These are phyloP conservation scores for Erpetoichthys calabaricus DNA, from an alignment of 2,797 vertebrate species.

Conservation along the genomic window DNA sequence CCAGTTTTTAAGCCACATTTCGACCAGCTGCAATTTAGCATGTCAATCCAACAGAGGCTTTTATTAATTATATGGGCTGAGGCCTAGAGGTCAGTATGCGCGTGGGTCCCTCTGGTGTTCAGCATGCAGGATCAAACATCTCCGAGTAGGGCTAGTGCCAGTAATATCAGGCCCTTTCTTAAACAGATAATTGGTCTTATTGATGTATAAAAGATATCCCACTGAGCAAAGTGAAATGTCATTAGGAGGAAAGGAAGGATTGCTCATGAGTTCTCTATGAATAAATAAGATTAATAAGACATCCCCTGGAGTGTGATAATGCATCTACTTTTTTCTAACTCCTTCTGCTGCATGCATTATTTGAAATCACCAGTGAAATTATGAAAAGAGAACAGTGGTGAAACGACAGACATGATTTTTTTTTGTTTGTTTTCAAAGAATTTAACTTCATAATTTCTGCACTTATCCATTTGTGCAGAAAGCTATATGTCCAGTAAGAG, in stretches of 20 bases:
- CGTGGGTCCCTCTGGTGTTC: constrained; percentile 52
- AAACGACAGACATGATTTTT: too few relatives aligned
- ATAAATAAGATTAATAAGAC: constrained; percentile 90
- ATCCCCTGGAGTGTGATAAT: constrained; percentile 77
- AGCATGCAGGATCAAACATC: constrained; percentile 22
- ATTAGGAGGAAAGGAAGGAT: constrained; percentile 94
- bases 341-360: constrained; percentile 47
- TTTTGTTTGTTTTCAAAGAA: too few relatives aligned
- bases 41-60: constrained; percentile 25
- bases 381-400: neutral
- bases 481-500: too few relatives aligned
- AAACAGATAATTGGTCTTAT: constrained; percentile 99
- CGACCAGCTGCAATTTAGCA: constrained; percentile 45
- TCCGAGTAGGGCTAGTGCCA: constrained; percentile 38
- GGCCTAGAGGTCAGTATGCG: constrained; percentile 35
- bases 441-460: too few relatives aligned
- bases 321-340: constrained; percentile 46
- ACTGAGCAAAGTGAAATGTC: constrained; percentile 83
- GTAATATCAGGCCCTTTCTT: constrained; percentile 78
- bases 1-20: constrained; percentile 37
- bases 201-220: constrained; percentile 98
- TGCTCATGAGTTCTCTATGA: constrained; percentile 83
- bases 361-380: constrained; percentile 36
- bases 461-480: too few relatives aligned
- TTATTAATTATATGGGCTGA: constrained; percentile 17